Evolutionary conservation across 2,113 vertebrate genomes (phyloP).

Genomic region (Seriola rivoliana): DNA sequence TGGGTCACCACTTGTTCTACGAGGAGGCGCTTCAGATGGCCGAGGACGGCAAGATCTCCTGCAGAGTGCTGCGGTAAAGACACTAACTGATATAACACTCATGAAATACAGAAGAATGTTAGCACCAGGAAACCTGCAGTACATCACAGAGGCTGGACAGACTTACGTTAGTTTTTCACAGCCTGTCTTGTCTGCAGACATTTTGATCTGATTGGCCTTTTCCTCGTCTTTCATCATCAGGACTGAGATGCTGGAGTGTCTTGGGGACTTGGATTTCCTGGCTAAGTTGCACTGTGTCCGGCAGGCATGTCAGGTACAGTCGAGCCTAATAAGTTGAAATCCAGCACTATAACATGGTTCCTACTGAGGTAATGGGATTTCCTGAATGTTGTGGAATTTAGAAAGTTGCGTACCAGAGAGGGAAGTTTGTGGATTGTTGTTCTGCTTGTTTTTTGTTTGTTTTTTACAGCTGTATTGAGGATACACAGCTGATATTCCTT

Average conservation of each 20-base stretch:
- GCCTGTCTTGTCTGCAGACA: background rate
- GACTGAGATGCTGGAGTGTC: slow-evolving; percentile 95
- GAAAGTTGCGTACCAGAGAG: no score
- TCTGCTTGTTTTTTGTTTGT: no score
- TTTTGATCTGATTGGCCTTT: background rate
- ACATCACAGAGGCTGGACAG: no score
- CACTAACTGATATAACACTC: background rate
- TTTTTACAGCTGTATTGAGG: no score
- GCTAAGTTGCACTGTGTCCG: slow-evolving; percentile 97
- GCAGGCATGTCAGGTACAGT: slow-evolving; percentile 95
- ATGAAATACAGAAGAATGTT: no score
- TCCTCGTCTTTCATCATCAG: slow-evolving; percentile 71
- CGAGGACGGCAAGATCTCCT: slow-evolving; percentile 94
- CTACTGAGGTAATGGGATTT: background rate
- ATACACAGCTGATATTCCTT: no score
- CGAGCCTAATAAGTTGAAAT: background rate
- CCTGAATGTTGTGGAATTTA: no score
- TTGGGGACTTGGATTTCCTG: slow-evolving; percentile 94
- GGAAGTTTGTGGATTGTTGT: no score
- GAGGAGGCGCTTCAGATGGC: slow-evolving; percentile 94
- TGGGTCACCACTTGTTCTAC: slow-evolving; percentile 90
- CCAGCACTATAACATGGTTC: background rate
- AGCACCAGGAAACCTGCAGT: background rate
- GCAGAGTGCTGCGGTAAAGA: slow-evolving; percentile 91
- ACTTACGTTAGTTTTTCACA: no score